These are phyloP conservation scores for Agelaius phoeniceus DNA, from an alignment of 2,113 vertebrate species.

Conservation along the genomic window DNA sequence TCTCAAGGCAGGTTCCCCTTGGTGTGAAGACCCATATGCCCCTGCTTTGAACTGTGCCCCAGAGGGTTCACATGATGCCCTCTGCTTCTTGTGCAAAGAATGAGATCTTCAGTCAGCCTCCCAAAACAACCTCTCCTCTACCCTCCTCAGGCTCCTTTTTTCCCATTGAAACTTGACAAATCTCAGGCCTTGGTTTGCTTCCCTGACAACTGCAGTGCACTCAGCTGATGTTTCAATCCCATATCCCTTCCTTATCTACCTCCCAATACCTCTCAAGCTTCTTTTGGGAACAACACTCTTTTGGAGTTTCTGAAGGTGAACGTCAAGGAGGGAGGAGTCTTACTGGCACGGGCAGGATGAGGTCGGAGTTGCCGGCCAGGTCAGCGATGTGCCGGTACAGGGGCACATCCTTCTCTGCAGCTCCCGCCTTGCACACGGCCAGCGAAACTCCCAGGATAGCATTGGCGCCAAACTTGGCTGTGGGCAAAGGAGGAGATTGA, in stretches of 20 bases:
- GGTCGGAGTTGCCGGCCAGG: conserved; percentile 87
- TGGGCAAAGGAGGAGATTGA: conserved; percentile 11
- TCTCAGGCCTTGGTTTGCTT: not conserved
- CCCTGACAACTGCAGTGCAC: not conserved
- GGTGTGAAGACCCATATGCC: not conserved
- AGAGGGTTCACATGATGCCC: not conserved
- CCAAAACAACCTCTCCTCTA: not conserved
- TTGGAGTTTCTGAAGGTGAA: not conserved
- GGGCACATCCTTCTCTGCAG: conserved; percentile 86
- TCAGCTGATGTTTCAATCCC: not conserved
- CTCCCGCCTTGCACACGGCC: conserved; percentile 91
- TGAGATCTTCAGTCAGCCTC: not conserved
- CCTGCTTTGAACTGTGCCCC: not conserved
- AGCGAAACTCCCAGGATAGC: conserved; percentile 90
- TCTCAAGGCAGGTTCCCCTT: not conserved
- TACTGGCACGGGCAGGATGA: conserved; percentile 92
- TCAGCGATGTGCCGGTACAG: conserved; percentile 92
- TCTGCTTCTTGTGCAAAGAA: not conserved
- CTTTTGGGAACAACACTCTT: not conserved
- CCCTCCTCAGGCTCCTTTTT: not conserved
- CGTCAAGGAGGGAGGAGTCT: conserved; percentile 35
- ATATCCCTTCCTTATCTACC: not conserved
- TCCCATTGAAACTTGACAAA: not conserved
- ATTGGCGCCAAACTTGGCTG: conserved; percentile 93
- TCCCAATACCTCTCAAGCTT: not conserved